Base-by-base conservation (phyloP, 2,113 vertebrate species). In the Chrysemys picta region DNA sequence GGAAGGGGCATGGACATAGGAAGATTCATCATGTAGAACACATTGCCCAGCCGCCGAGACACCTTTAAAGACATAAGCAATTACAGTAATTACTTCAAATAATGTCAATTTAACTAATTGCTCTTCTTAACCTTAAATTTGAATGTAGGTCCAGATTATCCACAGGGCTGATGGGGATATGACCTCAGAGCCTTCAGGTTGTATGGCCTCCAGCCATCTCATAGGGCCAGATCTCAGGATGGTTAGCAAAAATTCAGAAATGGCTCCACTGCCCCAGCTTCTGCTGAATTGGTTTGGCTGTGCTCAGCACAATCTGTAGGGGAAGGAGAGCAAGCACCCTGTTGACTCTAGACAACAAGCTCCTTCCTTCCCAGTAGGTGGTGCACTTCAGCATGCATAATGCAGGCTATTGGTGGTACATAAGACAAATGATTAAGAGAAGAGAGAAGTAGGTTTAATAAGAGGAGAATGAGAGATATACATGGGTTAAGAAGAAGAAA, bases 1-100 rank as follows among this genome's bases (percentile, higher is more conserved):
- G 97, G 95, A 35, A 93, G 96, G 5, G 82, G 93, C 89, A 93
- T 2, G 0, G 99, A 72, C 84, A 99, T 96, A 11, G 99, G 98
- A 56, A 99, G 97, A 78, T 98, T 99, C 98, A 98, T 98, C 98
- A 99, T 98, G 96, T 98, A 99, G 92, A 99, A 95, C 89, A 98
- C 97, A 17, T 97, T 99, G 89, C 99, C 99, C 96, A 99, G 65
- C 12, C 99, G 98, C 47, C 98, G 98, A 54, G 99, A 99, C 52
- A 99, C 99, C 99, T 99, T 97, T 50, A 93, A 97, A 97, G 88
- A 98, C n/a, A 97, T 57, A 98, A 97, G 83, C 62, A 90, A 65
- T 93, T 87, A 87, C 5, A 87, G n/a, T 16, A 76, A 84, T 95
- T 94, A 92, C 65, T 85, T 89, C 79, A 92, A 79, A 38, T 84